A percentile compares a stretch with the other conserved stretches of the same genome.
Conservation (phyloP, 2,797 vertebrate genomes). For the Ataeniobius toweri region DNA sequence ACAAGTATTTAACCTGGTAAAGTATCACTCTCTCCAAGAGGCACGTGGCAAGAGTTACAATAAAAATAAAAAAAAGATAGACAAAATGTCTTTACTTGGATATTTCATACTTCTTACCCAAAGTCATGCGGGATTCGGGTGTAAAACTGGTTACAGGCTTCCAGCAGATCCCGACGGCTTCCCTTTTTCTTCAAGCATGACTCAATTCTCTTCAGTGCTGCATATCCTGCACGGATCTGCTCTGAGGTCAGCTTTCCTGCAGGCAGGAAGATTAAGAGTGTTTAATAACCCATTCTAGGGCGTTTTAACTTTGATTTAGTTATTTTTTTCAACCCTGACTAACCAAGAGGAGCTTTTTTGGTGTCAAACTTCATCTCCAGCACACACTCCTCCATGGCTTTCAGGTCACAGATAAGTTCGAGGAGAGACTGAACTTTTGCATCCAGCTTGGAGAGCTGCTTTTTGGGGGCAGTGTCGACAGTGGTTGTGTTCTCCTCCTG, state of each 20-base stretch:
- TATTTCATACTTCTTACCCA: slow-evolving; percentile 74
- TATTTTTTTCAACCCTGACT: slow-evolving; percentile 25
- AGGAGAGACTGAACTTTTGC: slow-evolving; percentile 83
- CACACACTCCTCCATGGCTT: slow-evolving; percentile 91
- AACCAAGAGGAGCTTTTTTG: slow-evolving; percentile 90
- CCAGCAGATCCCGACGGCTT: slow-evolving; percentile 75
- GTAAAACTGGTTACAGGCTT: slow-evolving; percentile 94
- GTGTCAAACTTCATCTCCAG: slow-evolving; percentile 93
- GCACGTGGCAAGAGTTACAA: too few species aligned
- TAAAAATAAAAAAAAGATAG: neutral
- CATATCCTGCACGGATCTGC: slow-evolving; percentile 89
- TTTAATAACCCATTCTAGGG: neutral
- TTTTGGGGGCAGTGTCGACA: slow-evolving; percentile 42
- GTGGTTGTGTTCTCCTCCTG: slow-evolving; percentile 67
- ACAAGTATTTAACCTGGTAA: neutral
- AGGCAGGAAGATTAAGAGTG: neutral
- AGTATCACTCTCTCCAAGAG: too few species aligned
- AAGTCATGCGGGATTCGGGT: slow-evolving; percentile 94
- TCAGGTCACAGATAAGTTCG: slow-evolving; percentile 88
- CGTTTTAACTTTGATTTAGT: neutral
- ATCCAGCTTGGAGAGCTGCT: slow-evolving; percentile 77
- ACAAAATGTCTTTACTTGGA: neutral
- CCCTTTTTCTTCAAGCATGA: slow-evolving; percentile 83
- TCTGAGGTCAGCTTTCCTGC: slow-evolving; percentile 89
- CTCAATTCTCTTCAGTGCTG: slow-evolving; percentile 87